Evolutionary conservation across 2,888 invertebrate species (phyloP).

Genomic region (Tridacna crocea): DNA sequence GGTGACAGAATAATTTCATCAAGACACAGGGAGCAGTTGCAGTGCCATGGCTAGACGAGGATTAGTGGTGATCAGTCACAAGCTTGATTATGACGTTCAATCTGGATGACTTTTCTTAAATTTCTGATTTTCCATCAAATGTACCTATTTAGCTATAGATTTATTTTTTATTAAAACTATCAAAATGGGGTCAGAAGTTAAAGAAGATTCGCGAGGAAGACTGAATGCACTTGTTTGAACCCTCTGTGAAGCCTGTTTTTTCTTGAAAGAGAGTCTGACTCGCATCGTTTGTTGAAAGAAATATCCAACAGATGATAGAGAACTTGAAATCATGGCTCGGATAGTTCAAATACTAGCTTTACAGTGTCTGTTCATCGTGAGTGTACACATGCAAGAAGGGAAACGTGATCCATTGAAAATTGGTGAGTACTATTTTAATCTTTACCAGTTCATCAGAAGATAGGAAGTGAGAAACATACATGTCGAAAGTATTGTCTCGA

Average conservation of each 20-base stretch:
- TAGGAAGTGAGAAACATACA: too few species aligned
- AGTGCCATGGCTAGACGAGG: constrained; percentile 13
- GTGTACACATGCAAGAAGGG: constrained; percentile 10
- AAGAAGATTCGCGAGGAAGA: too few species aligned
- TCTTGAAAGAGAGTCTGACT: too few species aligned
- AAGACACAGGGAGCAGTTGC: background rate
- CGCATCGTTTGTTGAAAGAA: too few species aligned
- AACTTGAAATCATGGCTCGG: background rate
- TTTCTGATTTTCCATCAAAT: background rate
- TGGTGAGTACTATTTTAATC: background rate
- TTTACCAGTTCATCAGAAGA: too few species aligned
- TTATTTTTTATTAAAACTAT: too few species aligned
- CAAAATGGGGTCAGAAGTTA: too few species aligned
- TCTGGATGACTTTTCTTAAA: background rate
- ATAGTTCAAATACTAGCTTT: background rate
- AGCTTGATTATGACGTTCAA: background rate
- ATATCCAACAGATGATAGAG: too few species aligned
- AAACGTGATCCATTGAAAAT: constrained; percentile 5
- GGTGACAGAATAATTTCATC: constrained; percentile 20
- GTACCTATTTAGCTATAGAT: too few species aligned
- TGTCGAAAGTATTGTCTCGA: too few species aligned
- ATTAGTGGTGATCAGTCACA: constrained; percentile 15
- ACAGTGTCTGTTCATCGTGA: constrained; percentile 13
- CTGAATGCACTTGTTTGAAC: too few species aligned
- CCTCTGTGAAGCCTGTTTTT: too few species aligned